A percentile compares a stretch with the other conserved stretches of the same genome.
Evolutionary conservation across 2,888 invertebrate species (phyloP).

Genomic region (Drosophila formosana): DNA sequence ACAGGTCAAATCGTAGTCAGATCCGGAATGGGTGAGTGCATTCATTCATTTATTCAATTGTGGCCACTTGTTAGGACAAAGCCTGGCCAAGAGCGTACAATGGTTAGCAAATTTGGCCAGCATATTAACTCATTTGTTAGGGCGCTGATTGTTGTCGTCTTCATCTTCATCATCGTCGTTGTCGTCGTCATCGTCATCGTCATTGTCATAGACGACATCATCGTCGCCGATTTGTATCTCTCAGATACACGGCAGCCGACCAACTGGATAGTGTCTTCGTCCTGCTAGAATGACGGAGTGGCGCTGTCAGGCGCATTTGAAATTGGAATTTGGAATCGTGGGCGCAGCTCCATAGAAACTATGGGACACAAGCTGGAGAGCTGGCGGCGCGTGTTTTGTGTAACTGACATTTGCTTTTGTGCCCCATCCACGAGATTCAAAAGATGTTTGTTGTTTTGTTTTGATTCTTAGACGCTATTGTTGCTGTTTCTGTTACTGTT

Average conservation of each 20-base stretch:
- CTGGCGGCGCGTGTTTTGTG: slow-evolving; percentile 68
- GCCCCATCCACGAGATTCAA: slow-evolving; percentile 54
- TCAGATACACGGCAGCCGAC: slow-evolving; percentile 33
- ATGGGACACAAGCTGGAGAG: slow-evolving; percentile 26
- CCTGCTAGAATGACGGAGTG: slow-evolving; percentile 55
- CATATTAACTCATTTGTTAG: slow-evolving; percentile 78
- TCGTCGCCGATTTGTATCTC: slow-evolving; percentile 66
- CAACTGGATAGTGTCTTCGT: slow-evolving; percentile 18
- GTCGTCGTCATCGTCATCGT: neutral
- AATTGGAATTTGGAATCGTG: slow-evolving; percentile 70
- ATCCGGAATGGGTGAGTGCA: slow-evolving; percentile 27
- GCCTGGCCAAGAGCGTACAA: slow-evolving; percentile 57
- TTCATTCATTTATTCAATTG: slow-evolving; percentile 78
- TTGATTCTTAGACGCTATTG: slow-evolving; percentile 49
- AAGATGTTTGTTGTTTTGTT: slow-evolving; percentile 59
- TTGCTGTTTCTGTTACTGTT: slow-evolving; percentile 13
- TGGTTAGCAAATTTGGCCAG: slow-evolving; percentile 67
- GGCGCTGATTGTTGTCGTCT: slow-evolving; percentile 71
- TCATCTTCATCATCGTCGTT: slow-evolving; percentile 40
- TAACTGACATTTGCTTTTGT: slow-evolving; percentile 71
- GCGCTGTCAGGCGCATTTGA: slow-evolving; percentile 77
- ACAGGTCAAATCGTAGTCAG: slow-evolving; percentile 5
- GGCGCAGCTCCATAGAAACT: slow-evolving; percentile 43
- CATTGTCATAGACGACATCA: slow-evolving; percentile 3
- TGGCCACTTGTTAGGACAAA: slow-evolving; percentile 77